Percentiles rank a stretch among this genome's conserved stretches.
Conservation (phyloP, 2,888 invertebrate genomes). For the Tetrapedia diversipes region DNA sequence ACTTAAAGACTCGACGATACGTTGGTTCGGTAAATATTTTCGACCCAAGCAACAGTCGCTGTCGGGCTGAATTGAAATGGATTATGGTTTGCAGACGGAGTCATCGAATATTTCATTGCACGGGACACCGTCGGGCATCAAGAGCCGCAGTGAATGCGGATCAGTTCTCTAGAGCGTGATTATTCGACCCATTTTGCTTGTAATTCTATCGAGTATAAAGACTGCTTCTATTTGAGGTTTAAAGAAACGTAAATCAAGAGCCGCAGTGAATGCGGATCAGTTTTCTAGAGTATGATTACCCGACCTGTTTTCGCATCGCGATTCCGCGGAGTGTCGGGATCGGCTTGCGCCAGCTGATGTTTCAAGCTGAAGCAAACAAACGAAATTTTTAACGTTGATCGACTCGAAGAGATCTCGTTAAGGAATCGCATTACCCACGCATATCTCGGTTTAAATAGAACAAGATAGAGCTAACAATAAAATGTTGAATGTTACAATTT, state of each 20-base stretch:
- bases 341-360: not conserved
- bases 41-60: not conserved
- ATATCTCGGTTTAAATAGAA: too few species aligned
- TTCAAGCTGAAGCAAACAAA: not conserved
- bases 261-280: constrained; percentile 26
- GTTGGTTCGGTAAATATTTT: too few species aligned
- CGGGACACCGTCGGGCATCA: not conserved
- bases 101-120: constrained; percentile 16
- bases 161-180: constrained; percentile 36
- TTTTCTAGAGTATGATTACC: constrained; percentile 33
- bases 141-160: constrained; percentile 27
- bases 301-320: constrained; percentile 24
- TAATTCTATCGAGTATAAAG: constrained; percentile 42
- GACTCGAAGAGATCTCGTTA: not conserved
- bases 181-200: constrained; percentile 39
- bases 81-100: constrained; percentile 1
- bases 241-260: constrained; percentile 41
- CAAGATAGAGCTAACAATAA: too few species aligned
- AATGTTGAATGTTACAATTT: too few species aligned
- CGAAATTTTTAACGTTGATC: not conserved
- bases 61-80: not conserved
- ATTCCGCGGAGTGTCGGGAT: constrained; percentile 5
- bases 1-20: too few species aligned
- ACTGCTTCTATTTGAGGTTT: constrained; percentile 35
- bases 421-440: too few species aligned